Conservation (phyloP, 2,888 invertebrate species). For the Zhuqinia jingwanae region DNA sequence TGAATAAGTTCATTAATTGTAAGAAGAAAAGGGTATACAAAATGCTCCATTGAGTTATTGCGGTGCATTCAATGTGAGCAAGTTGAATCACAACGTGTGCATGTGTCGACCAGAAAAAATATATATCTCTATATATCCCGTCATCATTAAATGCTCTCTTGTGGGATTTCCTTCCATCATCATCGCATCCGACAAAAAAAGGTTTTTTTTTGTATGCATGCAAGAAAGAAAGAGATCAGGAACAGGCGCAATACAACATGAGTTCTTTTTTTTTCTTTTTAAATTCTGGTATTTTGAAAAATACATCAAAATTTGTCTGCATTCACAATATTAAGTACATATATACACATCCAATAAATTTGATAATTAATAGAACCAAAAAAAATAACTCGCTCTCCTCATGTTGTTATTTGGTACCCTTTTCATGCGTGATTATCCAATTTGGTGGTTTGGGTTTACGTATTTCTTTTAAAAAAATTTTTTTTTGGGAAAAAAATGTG, state of each 20-base stretch:
- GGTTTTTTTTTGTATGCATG: conserved; percentile 9
- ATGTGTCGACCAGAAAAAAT: conserved; percentile 15
- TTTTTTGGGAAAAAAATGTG: too few relatives aligned
- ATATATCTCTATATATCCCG: too few relatives aligned
- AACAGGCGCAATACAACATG: conserved; percentile 1
- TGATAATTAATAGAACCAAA: conserved; percentile 36
- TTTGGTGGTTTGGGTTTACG: conserved; percentile 25
- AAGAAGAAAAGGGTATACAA: conserved; percentile 37
- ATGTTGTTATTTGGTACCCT: conserved; percentile 30
- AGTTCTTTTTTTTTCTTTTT: conserved; percentile 16
- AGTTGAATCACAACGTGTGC: conserved; percentile 45
- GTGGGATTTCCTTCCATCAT: conserved; percentile 35
- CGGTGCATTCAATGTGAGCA: conserved; percentile 11
- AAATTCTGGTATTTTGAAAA: conserved; percentile 14
- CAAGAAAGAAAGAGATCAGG: neutral
- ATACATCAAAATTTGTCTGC: conserved; percentile 24
- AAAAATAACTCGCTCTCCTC: neutral
- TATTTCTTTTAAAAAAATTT: too few relatives aligned
- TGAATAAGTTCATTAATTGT: conserved; percentile 47
- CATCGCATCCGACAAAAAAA: conserved; percentile 29
- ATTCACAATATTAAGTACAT: too few relatives aligned
- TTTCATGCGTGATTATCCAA: conserved; percentile 69
- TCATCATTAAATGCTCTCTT: conserved; percentile 56
- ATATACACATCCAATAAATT: conserved; percentile 46
- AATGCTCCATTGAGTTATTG: conserved; percentile 32